These are phyloP conservation scores for Gambusia yucatana DNA, from an alignment of 2,797 vertebrate species.

Conservation along the genomic window DNA sequence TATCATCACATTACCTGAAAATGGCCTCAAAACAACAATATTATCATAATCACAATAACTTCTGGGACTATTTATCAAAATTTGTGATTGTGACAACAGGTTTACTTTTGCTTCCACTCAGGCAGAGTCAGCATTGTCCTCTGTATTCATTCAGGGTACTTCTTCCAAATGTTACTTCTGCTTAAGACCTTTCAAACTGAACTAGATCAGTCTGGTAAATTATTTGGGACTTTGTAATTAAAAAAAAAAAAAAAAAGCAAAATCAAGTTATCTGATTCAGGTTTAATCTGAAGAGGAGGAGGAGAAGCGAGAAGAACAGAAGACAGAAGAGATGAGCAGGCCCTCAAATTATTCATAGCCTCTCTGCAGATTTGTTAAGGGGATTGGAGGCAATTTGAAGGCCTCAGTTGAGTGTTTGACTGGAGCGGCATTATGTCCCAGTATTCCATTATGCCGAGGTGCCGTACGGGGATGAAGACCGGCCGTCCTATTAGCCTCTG, in stretches of 20 bases:
- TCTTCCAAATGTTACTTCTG: background rate
- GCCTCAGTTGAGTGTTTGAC: slow-evolving; percentile 75
- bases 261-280: slow-evolving; percentile 23
- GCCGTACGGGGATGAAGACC: slow-evolving; percentile 69
- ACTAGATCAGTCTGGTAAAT: slow-evolving; percentile 11
- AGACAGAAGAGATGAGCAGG: slow-evolving; percentile 38
- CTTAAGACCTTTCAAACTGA: background rate
- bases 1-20: too few species aligned
- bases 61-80: too few species aligned
- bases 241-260: slow-evolving; percentile 13
- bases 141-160: background rate
- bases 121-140: background rate
- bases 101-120: background rate
- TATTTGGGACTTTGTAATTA: slow-evolving; percentile 25
- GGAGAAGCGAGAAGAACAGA: slow-evolving; percentile 7
- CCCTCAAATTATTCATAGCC: slow-evolving; percentile 78
- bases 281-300: slow-evolving; percentile 22
- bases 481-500: slow-evolving; percentile 71
- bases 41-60: too few species aligned
- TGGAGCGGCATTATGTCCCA: slow-evolving; percentile 73
- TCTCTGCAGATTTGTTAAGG: slow-evolving; percentile 79
- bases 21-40: too few species aligned
- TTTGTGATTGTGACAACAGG: too few species aligned
- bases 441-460: slow-evolving; percentile 76
- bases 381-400: slow-evolving; percentile 79